Base-by-base conservation (phyloP, 2,888 invertebrate genomes). In the Napeogenes sylphis region DNA sequence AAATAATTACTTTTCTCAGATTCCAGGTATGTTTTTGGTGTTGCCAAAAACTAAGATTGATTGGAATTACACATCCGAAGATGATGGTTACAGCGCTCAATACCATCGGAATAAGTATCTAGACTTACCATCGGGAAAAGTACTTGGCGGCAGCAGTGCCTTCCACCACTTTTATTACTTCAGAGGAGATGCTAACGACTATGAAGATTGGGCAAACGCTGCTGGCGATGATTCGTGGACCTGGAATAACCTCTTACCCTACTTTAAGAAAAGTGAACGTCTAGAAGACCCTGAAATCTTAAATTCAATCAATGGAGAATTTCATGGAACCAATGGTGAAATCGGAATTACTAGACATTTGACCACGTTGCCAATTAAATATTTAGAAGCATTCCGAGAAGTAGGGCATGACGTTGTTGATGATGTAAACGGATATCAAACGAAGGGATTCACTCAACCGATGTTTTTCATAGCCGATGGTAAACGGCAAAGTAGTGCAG, bases 111-210 rank as follows among this genome's bases (percentile, higher is more conserved):
- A 56, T 70, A 78, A 59, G 70, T 70, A 74, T 77, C 45, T 81
- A 78, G 45, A 73, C 45, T 38, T 74, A 63, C 70, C 92, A 5
- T 82, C 92, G 42, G 94, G 94, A 0, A 93, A 92, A 71, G 84
- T 91, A 70, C 79, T 93, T 69, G 93, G 93, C 54, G 93, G 93
- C 0, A 82, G 85, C 1, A 91, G 92, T 35, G 81, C 84, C 0
- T 71, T 91, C 3, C 92, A 92, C 72, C 90, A 84, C 46, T 88
- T 92, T 81, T 76, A 91, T 54, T 92, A 91, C 65, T 79, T 91
- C 0, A 84, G 91, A 38, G 92, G 92, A 0, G 84, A 81, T 66
- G 75, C 73, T 0, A 70, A 73, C 1, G 90, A 92, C 68, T 92
- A 85, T 62, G 79, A 90, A 45, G 73, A 77, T 46, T 93, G 93